These are phyloP conservation scores for Gambelia wislizenii DNA, from an alignment of 2,797 vertebrate species.

Conservation along the genomic window DNA sequence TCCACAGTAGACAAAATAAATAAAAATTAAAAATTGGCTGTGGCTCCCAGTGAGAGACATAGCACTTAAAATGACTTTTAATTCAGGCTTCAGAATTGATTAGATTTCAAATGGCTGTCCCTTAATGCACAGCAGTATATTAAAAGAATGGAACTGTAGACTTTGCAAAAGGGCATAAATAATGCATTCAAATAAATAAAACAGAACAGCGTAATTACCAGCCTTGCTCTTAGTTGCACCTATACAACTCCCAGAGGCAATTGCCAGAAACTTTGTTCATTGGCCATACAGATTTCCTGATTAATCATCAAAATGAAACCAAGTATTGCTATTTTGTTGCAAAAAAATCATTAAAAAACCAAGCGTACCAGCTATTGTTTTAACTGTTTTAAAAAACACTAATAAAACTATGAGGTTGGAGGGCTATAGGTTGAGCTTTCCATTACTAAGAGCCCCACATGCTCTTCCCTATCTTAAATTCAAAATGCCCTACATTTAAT, in stretches of 20 bases:
- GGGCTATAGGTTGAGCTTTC: neutral
- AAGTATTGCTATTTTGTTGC: conserved; percentile 6
- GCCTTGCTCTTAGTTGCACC: conserved; percentile 12
- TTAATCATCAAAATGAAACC: conserved; percentile 32
- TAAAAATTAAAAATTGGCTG: neutral
- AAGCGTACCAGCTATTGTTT: neutral
- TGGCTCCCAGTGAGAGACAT: neutral
- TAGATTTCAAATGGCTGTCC: conserved; percentile 21
- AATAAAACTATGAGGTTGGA: neutral
- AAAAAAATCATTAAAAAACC: neutral
- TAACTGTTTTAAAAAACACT: neutral
- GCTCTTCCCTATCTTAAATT: neutral
- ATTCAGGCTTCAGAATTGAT: conserved; percentile 8
- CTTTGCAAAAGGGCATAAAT: conserved; percentile 31
- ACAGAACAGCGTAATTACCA: conserved; percentile 19
- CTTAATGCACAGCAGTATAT: conserved; percentile 31
- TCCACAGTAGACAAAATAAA: neutral
- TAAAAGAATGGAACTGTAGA: conserved; percentile 24
- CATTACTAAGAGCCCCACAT: neutral
- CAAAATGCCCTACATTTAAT: neutral
- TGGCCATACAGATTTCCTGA: conserved; percentile 8
- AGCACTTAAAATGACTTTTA: conserved; percentile 28
- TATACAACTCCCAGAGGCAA: conserved; percentile 7
- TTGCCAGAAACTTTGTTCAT: conserved; percentile 16
- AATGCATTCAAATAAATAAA: conserved; percentile 45